phyloP scores from a whole-genome alignment of 2,888 invertebrate species.

The Scaptodrosophila latifasciaeformis region DNA sequence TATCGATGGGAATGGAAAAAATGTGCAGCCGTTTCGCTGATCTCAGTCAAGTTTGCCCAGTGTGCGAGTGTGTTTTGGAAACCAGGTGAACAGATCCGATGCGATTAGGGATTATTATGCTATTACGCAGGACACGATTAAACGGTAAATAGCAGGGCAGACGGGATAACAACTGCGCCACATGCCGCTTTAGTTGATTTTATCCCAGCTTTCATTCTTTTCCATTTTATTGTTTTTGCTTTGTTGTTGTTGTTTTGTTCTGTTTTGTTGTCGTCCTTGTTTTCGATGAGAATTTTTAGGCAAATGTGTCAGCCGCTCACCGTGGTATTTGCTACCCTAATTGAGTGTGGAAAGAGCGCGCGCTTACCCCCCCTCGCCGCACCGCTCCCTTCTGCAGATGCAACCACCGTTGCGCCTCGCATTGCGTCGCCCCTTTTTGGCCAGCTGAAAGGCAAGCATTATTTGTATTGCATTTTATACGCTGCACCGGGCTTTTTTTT shows the following conservation, averaged over 20 bases:
- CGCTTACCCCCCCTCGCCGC: too few relatives aligned
- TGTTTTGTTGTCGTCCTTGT: neutral
- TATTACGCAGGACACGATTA: conserved; percentile 71
- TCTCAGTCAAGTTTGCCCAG: neutral
- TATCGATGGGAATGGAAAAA: conserved; percentile 39
- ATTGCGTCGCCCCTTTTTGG: conserved; percentile 54
- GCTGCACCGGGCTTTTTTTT: conserved; percentile 50
- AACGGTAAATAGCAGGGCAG: conserved; percentile 22
- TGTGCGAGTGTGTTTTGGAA: conserved; percentile 19
- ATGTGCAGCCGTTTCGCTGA: conserved; percentile 53
- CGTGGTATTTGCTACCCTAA: conserved; percentile 59
- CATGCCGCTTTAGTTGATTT: conserved; percentile 64
- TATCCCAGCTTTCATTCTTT: too few relatives aligned
- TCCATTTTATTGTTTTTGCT: conserved; percentile 19
- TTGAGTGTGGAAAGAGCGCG: conserved; percentile 35
- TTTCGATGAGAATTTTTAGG: conserved; percentile 36
- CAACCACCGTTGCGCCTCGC: conserved; percentile 3
- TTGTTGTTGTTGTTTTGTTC: neutral
- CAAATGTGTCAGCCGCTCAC: conserved; percentile 49
- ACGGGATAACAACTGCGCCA: conserved; percentile 57
- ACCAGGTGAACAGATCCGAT: conserved; percentile 68
- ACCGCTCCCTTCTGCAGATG: neutral
- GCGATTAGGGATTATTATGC: conserved; percentile 72
- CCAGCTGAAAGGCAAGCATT: conserved; percentile 64
- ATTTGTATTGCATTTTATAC: conserved; percentile 63